Evolutionary conservation across 2,113 vertebrate species (phyloP), one percentile per base, ranked within the genome.

Genomic region (Eulemur rufifrons): DNA sequence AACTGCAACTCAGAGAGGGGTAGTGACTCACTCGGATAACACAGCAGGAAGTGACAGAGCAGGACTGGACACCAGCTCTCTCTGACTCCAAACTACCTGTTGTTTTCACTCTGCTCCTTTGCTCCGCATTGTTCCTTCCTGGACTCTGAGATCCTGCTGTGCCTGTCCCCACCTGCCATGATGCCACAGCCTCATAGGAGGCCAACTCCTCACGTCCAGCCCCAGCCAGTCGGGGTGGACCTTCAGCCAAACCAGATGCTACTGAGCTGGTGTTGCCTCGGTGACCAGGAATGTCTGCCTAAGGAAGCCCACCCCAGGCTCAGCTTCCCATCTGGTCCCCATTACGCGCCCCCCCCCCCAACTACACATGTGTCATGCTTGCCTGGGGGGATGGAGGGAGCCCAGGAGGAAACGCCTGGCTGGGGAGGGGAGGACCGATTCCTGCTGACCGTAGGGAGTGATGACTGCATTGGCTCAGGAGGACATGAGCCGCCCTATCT

Each of bases 271-370:
- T 0, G 23, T 92, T 96, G 93, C 95, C 96, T 91, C 56, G 89
- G 95, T 94, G 95, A 96, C 91, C 91, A 97, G 89, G 97, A 97
- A 96, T 96, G 88, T 93, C 88, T 50, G 76, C 63, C 66, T 71
- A 52, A 71, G 56, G 54, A 78, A 95, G 92, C 74, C 94, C 95
- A 93, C 74, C 84, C 95, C 23, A 21, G 68, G 63, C 95, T 76
- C 78, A 20, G 80, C 91, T 69, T 86, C 71, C 83, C 88, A 76
- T 94, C 87, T 95, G 94, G 94, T 90, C 84, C 76, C 94, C 80
- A 66, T 80, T 63, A 81, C 47, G 21, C 42, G 77, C 54, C 54
- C 17, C 42, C 29, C 42, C 52, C 14, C 73, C 63, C 39, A 61
- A 27, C 29, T 86, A 39, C 73, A 83, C 59, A 27, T 15, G n/a